Evolutionary conservation across 2,113 vertebrate genomes (phyloP), one percentile per base, ranked within the genome.

Genomic region (Suricata suricatta): DNA sequence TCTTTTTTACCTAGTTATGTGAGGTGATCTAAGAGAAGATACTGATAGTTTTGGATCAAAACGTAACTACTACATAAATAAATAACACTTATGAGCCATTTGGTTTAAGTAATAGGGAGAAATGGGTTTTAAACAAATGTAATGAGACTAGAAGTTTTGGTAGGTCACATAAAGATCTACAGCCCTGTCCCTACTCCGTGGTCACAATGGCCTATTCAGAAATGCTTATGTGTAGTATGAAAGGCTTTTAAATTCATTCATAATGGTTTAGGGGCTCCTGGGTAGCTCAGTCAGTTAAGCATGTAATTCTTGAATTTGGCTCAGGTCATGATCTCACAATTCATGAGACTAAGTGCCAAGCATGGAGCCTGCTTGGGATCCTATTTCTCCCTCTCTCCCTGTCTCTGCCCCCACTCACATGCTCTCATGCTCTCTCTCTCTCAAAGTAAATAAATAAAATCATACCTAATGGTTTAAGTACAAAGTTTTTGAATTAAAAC

Each of bases 21-120:
- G 63, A 95, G 15, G 17, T 84, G 69, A 84, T 41, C 15, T 60
- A 23, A 85, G 68, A 84, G 27, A 93, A 63, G 71, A 79, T 64
- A 72, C 50, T 44, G 60, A 84, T 63, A 29, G 29, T 90, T 96
- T 80, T 81, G 93, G 63, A 74, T 94, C 64, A 72, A 86, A 72
- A 64, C 31, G 57, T 80, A 81, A 86, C 47, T 54, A 57, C 57
- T 23, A 44, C 90, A 50, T 44, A 50, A 90, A 44, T 94, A 50
- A 74, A 72, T 80, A 52, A 72, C 64, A n/a, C 44, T 29, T 33
- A 21, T 4, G 52, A 63, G 16, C 16, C 57, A 27, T 35, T 87
- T 87, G 68, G 31, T 68, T 89, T 93, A 76, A 86, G 5, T 60
- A 66, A 41, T 19, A 69, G 64, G 60, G 60, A 79, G n/a, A 88